These are phyloP conservation scores for Gymnothorax javanicus DNA, from an alignment of 2,797 vertebrate genomes.

Conservation along the genomic window DNA sequence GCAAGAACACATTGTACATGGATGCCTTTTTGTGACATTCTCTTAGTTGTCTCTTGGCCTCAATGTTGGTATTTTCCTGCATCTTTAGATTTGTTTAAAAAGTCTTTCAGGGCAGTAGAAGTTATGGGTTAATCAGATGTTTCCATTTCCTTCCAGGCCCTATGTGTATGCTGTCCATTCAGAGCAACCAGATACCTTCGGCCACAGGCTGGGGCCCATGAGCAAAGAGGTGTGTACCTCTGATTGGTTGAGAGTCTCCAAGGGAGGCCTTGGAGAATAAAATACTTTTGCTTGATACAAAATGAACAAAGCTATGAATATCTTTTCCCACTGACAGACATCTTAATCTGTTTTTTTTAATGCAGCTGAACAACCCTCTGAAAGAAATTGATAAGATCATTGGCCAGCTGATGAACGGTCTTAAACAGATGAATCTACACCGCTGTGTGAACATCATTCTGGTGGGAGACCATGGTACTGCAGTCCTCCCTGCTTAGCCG, in stretches of 20 bases:
- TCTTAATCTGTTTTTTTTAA: neutral
- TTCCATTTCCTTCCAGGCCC: constrained; percentile 72
- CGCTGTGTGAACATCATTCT: constrained; percentile 94
- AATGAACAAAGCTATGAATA: neutral
- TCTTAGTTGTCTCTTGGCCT: neutral
- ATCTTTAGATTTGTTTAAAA: neutral
- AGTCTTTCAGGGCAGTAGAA: neutral
- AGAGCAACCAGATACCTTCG: constrained; percentile 92
- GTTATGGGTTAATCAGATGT: neutral
- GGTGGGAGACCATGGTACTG: constrained; percentile 92
- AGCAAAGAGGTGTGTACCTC: constrained; percentile 85
- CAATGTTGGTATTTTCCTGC: neutral
- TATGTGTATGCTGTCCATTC: constrained; percentile 95
- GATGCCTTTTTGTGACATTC: neutral
- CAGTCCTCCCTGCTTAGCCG: neutral
- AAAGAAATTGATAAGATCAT: constrained; percentile 91
- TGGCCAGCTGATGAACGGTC: constrained; percentile 93
- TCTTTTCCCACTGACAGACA: neutral
- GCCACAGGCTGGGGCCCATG: constrained; percentile 90
- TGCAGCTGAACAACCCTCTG: constrained; percentile 88
- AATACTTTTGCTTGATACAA: neutral
- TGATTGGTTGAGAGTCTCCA: neutral
- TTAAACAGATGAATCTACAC: constrained; percentile 94
- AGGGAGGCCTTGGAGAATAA: too few relatives aligned
- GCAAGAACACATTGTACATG: neutral